A percentile compares a stretch with the other conserved stretches of the same genome.
These are phyloP conservation scores for Aurelia sp. DNA, from an alignment of 30 jellyfish, hydroid and myxozoan species.

Conservation along the genomic window DNA sequence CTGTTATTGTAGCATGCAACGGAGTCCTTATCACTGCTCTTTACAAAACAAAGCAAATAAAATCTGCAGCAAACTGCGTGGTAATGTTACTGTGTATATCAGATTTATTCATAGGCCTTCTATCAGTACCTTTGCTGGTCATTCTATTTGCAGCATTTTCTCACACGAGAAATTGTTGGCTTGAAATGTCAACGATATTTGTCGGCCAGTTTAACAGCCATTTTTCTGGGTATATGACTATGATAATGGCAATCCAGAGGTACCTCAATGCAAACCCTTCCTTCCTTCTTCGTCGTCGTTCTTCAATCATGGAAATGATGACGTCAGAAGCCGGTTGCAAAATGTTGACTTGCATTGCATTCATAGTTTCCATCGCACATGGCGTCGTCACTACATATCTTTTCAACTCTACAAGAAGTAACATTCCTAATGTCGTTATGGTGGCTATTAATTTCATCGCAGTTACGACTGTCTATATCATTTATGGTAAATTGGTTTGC, in stretches of 20 bases:
- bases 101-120: constrained; percentile 41
- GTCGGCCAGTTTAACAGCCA: constrained; percentile 56
- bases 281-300: background rate
- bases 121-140: constrained; percentile 21
- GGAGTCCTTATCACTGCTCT: constrained; percentile 39
- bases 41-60: constrained; percentile 20
- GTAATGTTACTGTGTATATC: constrained; percentile 20
- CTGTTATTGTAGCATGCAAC: constrained; percentile 29
- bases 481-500: background rate
- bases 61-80: constrained; percentile 20
- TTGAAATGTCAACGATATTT: constrained; percentile 32
- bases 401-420: constrained; percentile 34
- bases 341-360: background rate
- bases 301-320: background rate
- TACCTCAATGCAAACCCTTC: constrained; percentile 20
- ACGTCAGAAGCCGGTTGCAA: constrained; percentile 16
- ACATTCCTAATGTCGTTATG: constrained; percentile 12
- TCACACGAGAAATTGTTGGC: constrained; percentile 57
- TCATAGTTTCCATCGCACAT: constrained; percentile 4
- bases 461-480: background rate
- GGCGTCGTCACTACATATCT: constrained; percentile 55
- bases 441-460: constrained; percentile 15
- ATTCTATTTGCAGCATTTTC: constrained; percentile 9
- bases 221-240: constrained; percentile 32
- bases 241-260: constrained; percentile 50